Conservation (phyloP, 2,113 vertebrate species). For the Sminthopsis crassicaudata region DNA sequence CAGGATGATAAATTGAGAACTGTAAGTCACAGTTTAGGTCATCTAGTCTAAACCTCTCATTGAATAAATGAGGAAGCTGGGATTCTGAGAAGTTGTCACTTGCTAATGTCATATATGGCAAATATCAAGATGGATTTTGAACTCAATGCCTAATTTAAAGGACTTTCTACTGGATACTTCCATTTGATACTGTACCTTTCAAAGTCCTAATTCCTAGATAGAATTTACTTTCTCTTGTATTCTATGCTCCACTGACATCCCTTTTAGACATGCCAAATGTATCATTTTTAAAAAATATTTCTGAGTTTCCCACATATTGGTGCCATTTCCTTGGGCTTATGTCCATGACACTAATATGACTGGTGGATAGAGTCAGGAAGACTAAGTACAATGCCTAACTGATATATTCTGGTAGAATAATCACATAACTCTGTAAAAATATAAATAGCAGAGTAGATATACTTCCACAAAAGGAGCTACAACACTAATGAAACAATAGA, state of each 20-base stretch:
- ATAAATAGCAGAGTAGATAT: background rate
- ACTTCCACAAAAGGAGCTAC: background rate
- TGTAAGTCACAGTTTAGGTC: background rate
- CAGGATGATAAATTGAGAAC: background rate
- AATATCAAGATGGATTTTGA: background rate
- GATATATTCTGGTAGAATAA: background rate
- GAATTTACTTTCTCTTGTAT: background rate
- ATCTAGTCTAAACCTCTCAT: background rate
- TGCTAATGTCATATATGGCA: background rate
- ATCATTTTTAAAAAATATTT: background rate
- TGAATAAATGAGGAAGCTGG: background rate
- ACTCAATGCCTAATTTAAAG: background rate
- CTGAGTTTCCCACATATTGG: background rate
- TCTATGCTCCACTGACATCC: background rate
- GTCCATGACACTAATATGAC: background rate
- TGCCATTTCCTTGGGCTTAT: background rate
- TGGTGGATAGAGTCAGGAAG: background rate
- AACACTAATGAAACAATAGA: background rate
- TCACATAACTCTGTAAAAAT: background rate
- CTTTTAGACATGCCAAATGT: background rate
- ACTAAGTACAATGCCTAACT: background rate
- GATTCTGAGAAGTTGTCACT: background rate
- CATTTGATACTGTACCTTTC: background rate
- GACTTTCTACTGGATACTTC: background rate
- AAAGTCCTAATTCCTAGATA: background rate